These are phyloP conservation scores for Macrotrachela quadricornifera DNA, from an alignment of 1,140 invertebrate genomes.

Conservation along the genomic window DNA sequence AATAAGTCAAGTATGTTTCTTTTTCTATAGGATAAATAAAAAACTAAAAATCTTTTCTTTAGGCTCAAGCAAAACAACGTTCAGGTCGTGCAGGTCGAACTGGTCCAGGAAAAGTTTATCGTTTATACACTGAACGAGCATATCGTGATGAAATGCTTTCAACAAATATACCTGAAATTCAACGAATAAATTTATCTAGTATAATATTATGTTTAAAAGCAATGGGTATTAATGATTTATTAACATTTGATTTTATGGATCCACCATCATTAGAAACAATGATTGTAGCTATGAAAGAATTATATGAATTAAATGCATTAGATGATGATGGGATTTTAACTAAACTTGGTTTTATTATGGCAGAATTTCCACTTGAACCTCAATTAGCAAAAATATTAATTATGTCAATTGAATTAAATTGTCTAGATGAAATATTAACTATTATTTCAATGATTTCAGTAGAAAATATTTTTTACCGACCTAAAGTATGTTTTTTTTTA, in stretches of 20 bases:
- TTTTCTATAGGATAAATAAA: neutral
- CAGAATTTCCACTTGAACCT: constrained; percentile 93
- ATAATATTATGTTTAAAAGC: constrained; percentile 87
- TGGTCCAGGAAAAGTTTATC: constrained; percentile 86
- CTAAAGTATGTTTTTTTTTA: too few species aligned
- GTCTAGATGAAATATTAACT: constrained; percentile 90
- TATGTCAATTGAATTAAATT: constrained; percentile 93
- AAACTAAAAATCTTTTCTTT: too few species aligned
- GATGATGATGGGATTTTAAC: constrained; percentile 90
- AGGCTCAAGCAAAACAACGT: constrained; percentile 89
- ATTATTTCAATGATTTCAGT: constrained; percentile 97
- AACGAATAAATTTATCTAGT: constrained; percentile 84
- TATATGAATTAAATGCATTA: constrained; percentile 84
- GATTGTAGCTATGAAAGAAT: constrained; percentile 84
- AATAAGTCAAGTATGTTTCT: constrained; percentile 65
- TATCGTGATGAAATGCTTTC: constrained; percentile 96
- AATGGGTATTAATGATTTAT: constrained; percentile 97
- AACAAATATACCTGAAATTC: constrained; percentile 95
- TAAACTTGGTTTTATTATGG: constrained; percentile 78
- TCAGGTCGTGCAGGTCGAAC: constrained; percentile 84
- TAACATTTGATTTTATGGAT: constrained; percentile 99
- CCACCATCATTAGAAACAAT: constrained; percentile 73
- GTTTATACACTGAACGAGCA: constrained; percentile 91
- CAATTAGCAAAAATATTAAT: constrained; percentile 97
- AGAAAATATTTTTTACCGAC: constrained; percentile 89